Base-by-base conservation (phyloP, 37 sponge, comb jelly and placozoan genomes). In the Axinella damicornis region DNA sequence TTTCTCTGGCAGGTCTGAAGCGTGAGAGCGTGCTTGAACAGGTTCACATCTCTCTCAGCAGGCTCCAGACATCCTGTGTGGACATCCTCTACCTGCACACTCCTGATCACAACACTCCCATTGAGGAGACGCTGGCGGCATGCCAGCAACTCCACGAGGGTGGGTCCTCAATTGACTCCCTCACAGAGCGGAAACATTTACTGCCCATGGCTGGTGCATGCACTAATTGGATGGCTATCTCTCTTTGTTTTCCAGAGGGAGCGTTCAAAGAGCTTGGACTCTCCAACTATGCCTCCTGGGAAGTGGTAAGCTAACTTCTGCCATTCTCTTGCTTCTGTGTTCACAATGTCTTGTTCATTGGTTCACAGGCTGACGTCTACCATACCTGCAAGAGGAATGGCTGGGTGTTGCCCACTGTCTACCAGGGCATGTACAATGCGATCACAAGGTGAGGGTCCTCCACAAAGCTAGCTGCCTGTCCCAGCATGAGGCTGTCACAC, bases 361-460 rank as follows among this genome's bases (percentile, higher is more conserved):
- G 63, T 18, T 79, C 0, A 4, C 35, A 88, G 88, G 78, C 72
- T 30, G 93, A 95, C 15, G 54, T 89, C 5, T 90, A 95, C 37
- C 80, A 91, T 53, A 87, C 93, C 31, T 96, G 97, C 76, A 88
- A 93, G 73, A 12, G 37, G 14, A 90, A 96, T 57, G 89, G 86
- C 19, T 96, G 86, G 85, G 83, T 93, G 14, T 28, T 87, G 57
- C 97, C 97, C 30, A 93, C 92, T 31, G 84, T 92, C 37, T 96
- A 96, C 71, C 94, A 96, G 54, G 97, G 97, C 13, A 96, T 96
- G 97, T 96, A 96, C 81, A 96, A 96, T 65, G 83, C 88, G n/a
- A 63, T 96, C 11, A 93, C 93, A 12, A 87, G 95, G 93, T 92
- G 56, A 27, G 46, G 46, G 9, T 9, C 46, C 9, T 9, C 46